These are phyloP conservation scores for Mellivora capensis DNA, from an alignment of 2,113 vertebrate genomes.

Conservation along the genomic window DNA sequence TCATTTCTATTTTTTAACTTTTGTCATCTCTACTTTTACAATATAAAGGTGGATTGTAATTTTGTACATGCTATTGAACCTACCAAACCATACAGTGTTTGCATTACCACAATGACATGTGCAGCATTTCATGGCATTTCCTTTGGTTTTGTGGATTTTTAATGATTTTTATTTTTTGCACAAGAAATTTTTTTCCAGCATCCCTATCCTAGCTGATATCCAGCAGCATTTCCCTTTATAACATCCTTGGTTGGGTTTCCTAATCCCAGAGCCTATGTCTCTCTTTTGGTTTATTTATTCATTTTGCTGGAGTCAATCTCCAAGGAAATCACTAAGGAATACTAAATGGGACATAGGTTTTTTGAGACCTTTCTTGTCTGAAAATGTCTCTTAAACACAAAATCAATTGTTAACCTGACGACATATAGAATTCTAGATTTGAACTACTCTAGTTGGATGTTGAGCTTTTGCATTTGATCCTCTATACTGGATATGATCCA, in stretches of 20 bases:
- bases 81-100: not conserved
- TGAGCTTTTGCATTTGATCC: not conserved
- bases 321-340: not conserved
- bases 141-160: not conserved
- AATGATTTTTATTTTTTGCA: not conserved
- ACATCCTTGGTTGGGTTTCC: not conserved
- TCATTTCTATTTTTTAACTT: not conserved
- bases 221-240: not conserved
- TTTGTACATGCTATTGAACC: not conserved
- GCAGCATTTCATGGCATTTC: not conserved
- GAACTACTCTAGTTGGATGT: not conserved
- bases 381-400: not conserved
- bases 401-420: not conserved
- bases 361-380: not conserved
- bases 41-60: not conserved
- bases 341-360: not conserved
- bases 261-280: not conserved
- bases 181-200: not conserved
- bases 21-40: not conserved
- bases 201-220: not conserved
- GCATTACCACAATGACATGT: not conserved
- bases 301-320: not conserved
- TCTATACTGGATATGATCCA: not conserved
- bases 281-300: not conserved
- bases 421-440: not conserved